Evolutionary conservation across 2,888 invertebrate genomes (phyloP).

Genomic region (Caenorhabditis sinica): DNA sequence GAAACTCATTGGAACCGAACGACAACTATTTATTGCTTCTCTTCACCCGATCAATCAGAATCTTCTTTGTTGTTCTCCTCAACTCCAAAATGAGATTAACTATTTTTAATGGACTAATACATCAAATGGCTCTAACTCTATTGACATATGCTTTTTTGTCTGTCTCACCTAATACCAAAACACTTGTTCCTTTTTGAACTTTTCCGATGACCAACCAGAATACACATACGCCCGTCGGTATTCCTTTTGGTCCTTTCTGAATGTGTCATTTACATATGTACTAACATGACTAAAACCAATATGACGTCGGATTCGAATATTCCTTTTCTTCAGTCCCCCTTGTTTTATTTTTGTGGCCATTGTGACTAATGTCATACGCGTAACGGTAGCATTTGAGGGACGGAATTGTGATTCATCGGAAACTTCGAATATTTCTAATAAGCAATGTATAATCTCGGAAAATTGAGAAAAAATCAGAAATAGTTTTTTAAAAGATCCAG

Average conservation of each 20-base stretch:
- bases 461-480: no score
- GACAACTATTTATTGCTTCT: no score
- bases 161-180: conserved; percentile 13
- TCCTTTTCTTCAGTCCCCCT: background rate
- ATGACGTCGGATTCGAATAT: conserved; percentile 3
- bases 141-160: conserved; percentile 12
- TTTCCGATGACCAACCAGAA: background rate
- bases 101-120: conserved; percentile 1
- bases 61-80: background rate
- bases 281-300: conserved; percentile 39
- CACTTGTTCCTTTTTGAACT: conserved; percentile 19
- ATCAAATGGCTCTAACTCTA: conserved; percentile 2
- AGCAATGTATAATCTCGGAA: background rate
- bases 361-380: conserved; percentile 3
- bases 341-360: background rate
- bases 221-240: conserved; percentile 12
- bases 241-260: conserved; percentile 3
- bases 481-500: no score
- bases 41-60: no score
- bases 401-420: background rate
- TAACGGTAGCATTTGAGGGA: background rate
- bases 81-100: no score
- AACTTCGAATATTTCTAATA: background rate
- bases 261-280: conserved; percentile 35
- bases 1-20: no score